Evolutionary conservation across 2,113 vertebrate species (phyloP).

Genomic region (Ctenodactylus gundi): DNA sequence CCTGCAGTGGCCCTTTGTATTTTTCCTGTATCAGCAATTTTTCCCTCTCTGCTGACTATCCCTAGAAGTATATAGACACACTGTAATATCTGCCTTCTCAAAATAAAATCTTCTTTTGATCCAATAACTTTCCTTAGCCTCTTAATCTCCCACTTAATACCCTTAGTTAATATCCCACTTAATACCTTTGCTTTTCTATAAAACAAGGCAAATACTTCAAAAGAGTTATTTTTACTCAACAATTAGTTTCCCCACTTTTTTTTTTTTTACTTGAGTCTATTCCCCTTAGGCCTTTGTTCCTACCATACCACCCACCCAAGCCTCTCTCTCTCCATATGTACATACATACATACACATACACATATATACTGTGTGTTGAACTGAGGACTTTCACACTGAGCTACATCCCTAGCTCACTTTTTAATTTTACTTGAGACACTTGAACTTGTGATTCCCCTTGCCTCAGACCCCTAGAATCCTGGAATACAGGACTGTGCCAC

Average conservation of each 20-base stretch:
- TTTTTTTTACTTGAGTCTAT: not conserved
- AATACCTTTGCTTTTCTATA: not conserved
- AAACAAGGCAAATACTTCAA: not conserved
- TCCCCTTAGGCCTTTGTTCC: not conserved
- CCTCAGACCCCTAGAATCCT: too few species aligned
- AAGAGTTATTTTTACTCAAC: not conserved
- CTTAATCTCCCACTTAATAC: not conserved
- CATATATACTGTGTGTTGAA: too few species aligned
- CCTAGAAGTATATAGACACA: not conserved
- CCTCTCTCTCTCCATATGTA: too few species aligned
- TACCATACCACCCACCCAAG: not conserved
- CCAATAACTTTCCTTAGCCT: not conserved
- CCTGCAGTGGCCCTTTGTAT: not conserved
- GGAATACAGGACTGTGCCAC: too few species aligned
- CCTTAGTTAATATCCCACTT: not conserved
- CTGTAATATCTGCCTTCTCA: not conserved
- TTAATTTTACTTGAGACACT: too few species aligned
- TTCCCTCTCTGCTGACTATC: not conserved
- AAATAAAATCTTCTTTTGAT: not conserved
- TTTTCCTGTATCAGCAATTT: not conserved
- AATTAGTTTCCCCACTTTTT: not conserved
- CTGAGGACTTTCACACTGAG: too few species aligned
- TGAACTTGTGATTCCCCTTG: too few species aligned
- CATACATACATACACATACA: too few species aligned
- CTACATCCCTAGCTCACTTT: too few species aligned